A percentile compares a stretch with the other conserved stretches of the same genome.
These are phyloP conservation scores for Hafferia zeledoni DNA, from an alignment of 2,797 vertebrate species.

Conservation along the genomic window DNA sequence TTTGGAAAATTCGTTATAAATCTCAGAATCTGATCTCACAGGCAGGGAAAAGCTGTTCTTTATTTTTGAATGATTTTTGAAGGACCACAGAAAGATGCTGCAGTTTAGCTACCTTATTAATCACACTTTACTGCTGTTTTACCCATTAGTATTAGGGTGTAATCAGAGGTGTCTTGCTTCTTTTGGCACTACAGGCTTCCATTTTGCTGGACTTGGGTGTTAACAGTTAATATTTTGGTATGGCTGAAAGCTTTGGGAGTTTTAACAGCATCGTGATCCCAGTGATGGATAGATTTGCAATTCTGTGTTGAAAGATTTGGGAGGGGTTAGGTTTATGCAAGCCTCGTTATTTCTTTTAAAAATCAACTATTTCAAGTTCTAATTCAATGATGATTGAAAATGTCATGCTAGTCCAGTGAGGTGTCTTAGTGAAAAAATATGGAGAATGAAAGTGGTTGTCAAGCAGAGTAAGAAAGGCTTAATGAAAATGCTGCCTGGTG, in stretches of 20 bases:
- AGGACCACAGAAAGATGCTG: conserved; percentile 12
- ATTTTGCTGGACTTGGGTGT: background rate
- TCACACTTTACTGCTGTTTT: conserved; percentile 18
- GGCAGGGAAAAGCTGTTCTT: background rate
- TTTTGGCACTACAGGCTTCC: background rate
- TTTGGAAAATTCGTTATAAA: conserved; percentile 14
- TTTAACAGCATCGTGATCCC: background rate
- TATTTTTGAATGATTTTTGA: conserved; percentile 55
- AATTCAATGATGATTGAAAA: background rate
- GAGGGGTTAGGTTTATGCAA: background rate
- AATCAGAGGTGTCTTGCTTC: background rate
- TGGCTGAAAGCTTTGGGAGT: background rate
- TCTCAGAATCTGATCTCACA: conserved; percentile 26
- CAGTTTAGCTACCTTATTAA: conserved; percentile 49
- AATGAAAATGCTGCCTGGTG: background rate
- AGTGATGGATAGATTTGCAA: background rate
- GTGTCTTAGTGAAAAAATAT: background rate
- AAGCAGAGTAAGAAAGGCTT: background rate
- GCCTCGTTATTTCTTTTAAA: background rate
- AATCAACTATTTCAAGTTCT: background rate
- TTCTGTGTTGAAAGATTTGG: background rate
- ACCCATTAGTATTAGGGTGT: background rate
- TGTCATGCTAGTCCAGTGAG: background rate
- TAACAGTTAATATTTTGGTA: background rate
- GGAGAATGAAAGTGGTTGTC: background rate